Evolutionary conservation across 2,797 vertebrate species (phyloP).

Genomic region (Dendrocincla tyrannina): DNA sequence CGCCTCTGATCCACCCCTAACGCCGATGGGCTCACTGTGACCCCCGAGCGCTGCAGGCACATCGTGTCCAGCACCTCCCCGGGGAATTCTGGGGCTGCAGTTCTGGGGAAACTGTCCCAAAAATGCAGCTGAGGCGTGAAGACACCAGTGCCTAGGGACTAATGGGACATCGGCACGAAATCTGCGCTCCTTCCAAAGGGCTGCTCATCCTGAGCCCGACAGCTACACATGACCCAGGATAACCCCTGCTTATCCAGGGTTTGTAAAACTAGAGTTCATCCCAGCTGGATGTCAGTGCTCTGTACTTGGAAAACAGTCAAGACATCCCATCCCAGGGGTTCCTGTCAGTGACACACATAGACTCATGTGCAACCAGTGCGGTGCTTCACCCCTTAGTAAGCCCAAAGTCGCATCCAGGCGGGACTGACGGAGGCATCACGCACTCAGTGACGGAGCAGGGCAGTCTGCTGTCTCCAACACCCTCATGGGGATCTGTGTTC

Average conservation of each 20-base stretch:
- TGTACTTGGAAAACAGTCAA: background rate
- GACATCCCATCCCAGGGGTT: background rate
- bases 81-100: background rate
- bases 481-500: fast-evolving
- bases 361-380: fast-evolving
- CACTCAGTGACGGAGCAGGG: fast-evolving
- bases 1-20: background rate
- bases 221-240: background rate
- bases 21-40: background rate
- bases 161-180: fast-evolving
- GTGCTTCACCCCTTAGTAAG: background rate
- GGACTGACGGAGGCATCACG: background rate
- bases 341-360: fast-evolving
- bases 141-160: background rate
- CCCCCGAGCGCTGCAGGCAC: background rate
- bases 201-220: fast-evolving
- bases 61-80: background rate
- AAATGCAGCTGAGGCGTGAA: background rate
- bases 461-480: fast-evolving
- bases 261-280: background rate
- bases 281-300: background rate
- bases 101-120: background rate
- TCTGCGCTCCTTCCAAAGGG: background rate
- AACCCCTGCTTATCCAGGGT: background rate
- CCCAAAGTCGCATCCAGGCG: fast-evolving